A percentile compares a stretch with the other conserved stretches of the same genome.
phyloP scores from a whole-genome alignment of 30 jellyfish, hydroid and myxozoan species.

The Cassiopea xamachana region DNA sequence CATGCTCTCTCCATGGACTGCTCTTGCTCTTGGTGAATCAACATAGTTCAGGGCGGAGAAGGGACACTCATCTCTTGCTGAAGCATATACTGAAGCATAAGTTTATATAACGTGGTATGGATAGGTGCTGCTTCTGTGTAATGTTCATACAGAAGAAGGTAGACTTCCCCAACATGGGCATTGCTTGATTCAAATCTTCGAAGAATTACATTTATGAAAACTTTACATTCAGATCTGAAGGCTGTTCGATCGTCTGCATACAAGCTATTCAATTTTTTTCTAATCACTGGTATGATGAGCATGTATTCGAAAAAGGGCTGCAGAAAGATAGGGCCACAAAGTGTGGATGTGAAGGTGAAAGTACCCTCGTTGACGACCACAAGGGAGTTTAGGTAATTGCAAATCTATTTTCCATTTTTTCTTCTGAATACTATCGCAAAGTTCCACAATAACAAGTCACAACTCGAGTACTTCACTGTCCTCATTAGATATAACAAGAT shows the following conservation, averaged over 20 bases:
- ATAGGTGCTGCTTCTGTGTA: constrained; percentile 22
- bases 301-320: neutral
- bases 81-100: constrained; percentile 1
- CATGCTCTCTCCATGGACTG: constrained; percentile 13
- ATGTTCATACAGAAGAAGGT: constrained; percentile 9
- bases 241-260: neutral
- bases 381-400: neutral
- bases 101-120: neutral
- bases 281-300: neutral
- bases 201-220: neutral
- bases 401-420: constrained; percentile 2
- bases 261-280: neutral
- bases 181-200: neutral
- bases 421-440: neutral
- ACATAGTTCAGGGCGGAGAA: constrained; percentile 9
- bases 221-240: constrained; percentile 6
- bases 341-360: neutral
- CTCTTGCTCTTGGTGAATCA: neutral
- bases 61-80: constrained; percentile 43
- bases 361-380: neutral
- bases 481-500: neutral
- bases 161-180: neutral
- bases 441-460: neutral
- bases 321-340: neutral
- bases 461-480: neutral